Evolutionary conservation across 2,888 invertebrate genomes (phyloP).

Genomic region (Amphipyra tragopoginis): DNA sequence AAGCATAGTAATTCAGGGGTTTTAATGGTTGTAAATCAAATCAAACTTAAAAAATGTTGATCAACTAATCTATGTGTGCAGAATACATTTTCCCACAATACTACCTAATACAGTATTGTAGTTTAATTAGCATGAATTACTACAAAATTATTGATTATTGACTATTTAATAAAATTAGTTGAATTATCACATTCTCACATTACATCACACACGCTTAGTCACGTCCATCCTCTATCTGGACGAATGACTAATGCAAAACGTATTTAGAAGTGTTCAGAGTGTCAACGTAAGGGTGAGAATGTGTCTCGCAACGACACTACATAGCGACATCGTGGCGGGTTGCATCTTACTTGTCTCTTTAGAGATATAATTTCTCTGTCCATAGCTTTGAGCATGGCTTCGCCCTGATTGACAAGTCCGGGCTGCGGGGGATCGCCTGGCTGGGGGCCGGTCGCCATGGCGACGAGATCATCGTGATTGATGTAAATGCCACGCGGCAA

Average conservation of each 20-base stretch:
- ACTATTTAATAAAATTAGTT: conserved; percentile 61
- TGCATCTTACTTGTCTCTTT: conserved; percentile 97
- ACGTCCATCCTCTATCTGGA: conserved; percentile 54
- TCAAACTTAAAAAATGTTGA: conserved; percentile 61
- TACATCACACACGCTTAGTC: conserved; percentile 72
- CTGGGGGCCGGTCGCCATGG: conserved; percentile 95
- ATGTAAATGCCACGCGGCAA: conserved; percentile 99
- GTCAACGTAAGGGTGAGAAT: conserved; percentile 81
- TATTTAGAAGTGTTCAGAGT: conserved; percentile 48
- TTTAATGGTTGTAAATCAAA: conserved; percentile 61
- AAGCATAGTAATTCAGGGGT: conserved; percentile 66
- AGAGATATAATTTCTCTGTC: conserved; percentile 98
- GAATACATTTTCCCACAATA: conserved; percentile 80
- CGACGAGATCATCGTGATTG: conserved; percentile 98
- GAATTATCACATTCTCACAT: conserved; percentile 80
- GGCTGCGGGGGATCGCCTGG: conserved; percentile 89
- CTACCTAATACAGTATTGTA: conserved; percentile 67
- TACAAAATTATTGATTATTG: conserved; percentile 64
- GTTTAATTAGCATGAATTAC: conserved; percentile 65
- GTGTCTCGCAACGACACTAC: conserved; percentile 78
- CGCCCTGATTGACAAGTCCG: conserved; percentile 91
- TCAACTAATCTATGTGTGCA: conserved; percentile 81
- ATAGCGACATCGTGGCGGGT: conserved; percentile 73
- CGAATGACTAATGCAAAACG: conserved; percentile 37
- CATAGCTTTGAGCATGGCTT: conserved; percentile 96